Percentiles rank a stretch among this genome's conserved stretches.
phyloP scores from a whole-genome alignment of 1,140 invertebrate species.

The Agrypnia vestita region DNA sequence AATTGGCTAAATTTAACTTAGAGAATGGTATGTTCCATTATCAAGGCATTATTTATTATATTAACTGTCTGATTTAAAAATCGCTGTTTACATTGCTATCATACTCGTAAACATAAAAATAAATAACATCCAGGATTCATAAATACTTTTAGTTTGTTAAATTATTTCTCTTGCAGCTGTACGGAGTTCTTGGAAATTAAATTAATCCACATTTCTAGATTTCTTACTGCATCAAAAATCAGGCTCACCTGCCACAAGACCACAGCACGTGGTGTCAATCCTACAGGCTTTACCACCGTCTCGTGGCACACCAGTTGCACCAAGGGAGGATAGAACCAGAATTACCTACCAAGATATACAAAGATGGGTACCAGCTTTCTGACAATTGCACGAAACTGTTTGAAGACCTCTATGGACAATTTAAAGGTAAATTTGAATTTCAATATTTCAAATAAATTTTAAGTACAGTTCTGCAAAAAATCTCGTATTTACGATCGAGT shows the following conservation, averaged over 20 bases:
- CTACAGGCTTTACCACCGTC: constrained; percentile 72
- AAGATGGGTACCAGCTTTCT: constrained; percentile 66
- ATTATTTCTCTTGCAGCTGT: too few relatives aligned
- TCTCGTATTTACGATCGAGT: too few relatives aligned
- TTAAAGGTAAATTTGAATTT: constrained; percentile 62
- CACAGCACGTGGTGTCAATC: constrained; percentile 73
- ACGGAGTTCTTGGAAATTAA: too few relatives aligned
- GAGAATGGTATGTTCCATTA: too few relatives aligned
- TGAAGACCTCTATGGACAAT: constrained; percentile 70
- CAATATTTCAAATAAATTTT: background rate
- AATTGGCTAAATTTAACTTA: too few relatives aligned
- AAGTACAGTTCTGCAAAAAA: too few relatives aligned
- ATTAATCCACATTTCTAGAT: constrained; percentile 62
- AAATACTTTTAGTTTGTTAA: too few relatives aligned
- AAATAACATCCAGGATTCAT: too few relatives aligned
- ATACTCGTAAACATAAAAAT: too few relatives aligned
- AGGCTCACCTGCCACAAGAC: constrained; percentile 66
- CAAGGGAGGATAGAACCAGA: constrained; percentile 74
- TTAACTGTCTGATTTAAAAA: too few relatives aligned
- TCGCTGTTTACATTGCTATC: too few relatives aligned
- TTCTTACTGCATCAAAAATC: constrained; percentile 70
- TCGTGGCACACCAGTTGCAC: constrained; percentile 71
- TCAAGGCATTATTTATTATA: too few relatives aligned
- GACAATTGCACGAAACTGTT: constrained; percentile 72
- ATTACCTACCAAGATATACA: constrained; percentile 71